Evolutionary conservation across 2,888 invertebrate species (phyloP).

Genomic region (Galeopsomyia nigrocyanea): DNA sequence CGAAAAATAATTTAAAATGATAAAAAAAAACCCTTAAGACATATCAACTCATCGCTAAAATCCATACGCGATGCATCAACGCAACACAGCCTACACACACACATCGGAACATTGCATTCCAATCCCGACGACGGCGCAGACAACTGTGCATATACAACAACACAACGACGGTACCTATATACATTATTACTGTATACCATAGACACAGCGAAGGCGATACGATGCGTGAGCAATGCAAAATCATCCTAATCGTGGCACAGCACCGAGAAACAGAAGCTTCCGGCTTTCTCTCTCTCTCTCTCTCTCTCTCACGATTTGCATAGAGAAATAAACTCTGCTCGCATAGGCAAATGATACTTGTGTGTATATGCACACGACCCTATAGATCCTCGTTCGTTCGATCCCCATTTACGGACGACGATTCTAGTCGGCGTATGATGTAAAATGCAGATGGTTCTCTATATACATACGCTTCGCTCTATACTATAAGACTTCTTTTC

Average conservation of each 20-base stretch:
- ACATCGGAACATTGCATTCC: too few relatives aligned
- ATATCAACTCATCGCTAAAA: too few relatives aligned
- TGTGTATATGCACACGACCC: not conserved
- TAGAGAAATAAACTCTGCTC: constrained; percentile 35
- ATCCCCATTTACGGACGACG: not conserved
- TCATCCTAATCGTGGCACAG: constrained; percentile 23
- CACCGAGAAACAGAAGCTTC: not conserved
- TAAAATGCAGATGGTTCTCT: not conserved
- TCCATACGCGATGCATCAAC: too few relatives aligned
- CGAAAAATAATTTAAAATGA: too few relatives aligned
- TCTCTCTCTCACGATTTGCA: constrained; percentile 18
- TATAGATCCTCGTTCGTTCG: not conserved
- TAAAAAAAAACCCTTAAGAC: too few relatives aligned
- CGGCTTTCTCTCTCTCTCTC: not conserved
- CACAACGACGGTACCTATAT: too few relatives aligned
- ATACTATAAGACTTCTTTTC: too few relatives aligned
- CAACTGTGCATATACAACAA: too few relatives aligned
- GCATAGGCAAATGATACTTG: not conserved
- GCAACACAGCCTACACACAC: too few relatives aligned
- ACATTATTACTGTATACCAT: too few relatives aligned
- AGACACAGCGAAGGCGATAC: not conserved
- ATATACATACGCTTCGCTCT: too few relatives aligned
- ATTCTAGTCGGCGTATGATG: not conserved
- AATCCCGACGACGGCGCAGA: too few relatives aligned
- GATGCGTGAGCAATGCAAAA: constrained; percentile 22